Evolutionary conservation across 2,113 vertebrate genomes (phyloP), one percentile per base, ranked within the genome.

Genomic region (Elachura formosa): DNA sequence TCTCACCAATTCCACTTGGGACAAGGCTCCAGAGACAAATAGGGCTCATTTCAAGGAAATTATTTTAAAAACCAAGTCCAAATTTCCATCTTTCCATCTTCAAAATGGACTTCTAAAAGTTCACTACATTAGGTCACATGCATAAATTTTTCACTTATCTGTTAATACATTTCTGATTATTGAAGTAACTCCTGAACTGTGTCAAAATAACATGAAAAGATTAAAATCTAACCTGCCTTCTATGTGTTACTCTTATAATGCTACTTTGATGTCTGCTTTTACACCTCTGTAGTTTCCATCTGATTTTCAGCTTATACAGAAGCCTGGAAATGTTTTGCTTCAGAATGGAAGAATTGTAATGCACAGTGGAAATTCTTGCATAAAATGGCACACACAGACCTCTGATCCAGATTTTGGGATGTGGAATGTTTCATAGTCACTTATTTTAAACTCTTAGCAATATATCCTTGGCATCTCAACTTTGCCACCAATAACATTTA

Each of bases 131-230:
- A 69, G 58, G 34, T 54, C 54, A 66, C 7, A 19, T 15, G 24
- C 12, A 86, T 36, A 58, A n/a, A 49, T 62, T 75, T 78, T 87
- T 58, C 83, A 90, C 58, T 33, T 46, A 26, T 41, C 54, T 58
- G 6, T 61, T 73, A 78, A 64, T 63, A 16, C 1, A 11, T 73
- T 79, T 90, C 58, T 87, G 54, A 83, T 73, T 69, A 58, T 28
- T 6, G 4, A 73, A 90, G 23, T 66, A 81, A 78, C 9, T 48
- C 0, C 0, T 40, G 20, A 81, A 64, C 8, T 46, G 12, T 1
- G 1, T 29, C 28, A 41, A 41, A 82, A 45, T 72, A 82, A 72
- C 6, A 9, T 3, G 49, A 56, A 20, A 64, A 69, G 85, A 52
- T 3, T 13, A 23, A 93, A 87, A 78, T 25, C 3, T 19, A 78